Percentiles rank a stretch among this genome's conserved stretches.
These are phyloP conservation scores for Erynnis tages DNA, from an alignment of 2,888 invertebrate species.

Conservation along the genomic window DNA sequence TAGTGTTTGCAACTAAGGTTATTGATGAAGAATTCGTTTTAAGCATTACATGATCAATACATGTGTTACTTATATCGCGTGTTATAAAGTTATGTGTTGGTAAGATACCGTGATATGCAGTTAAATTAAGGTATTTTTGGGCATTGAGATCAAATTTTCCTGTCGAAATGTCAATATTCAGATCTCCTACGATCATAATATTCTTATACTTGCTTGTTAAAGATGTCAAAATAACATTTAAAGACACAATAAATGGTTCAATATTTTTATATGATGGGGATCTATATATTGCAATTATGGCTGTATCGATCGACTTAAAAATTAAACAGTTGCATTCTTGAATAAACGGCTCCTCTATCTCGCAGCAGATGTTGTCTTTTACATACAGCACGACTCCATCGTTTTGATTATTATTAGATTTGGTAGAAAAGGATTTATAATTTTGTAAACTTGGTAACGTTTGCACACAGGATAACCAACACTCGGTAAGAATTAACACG, in stretches of 20 bases:
- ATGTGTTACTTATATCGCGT: neutral
- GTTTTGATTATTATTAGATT: neutral
- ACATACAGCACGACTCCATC: neutral
- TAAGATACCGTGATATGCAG: neutral
- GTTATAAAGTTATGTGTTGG: neutral
- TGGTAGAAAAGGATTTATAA: neutral
- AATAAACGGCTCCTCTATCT: neutral
- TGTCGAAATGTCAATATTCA: neutral
- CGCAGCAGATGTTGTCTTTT: neutral
- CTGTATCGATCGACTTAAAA: neutral
- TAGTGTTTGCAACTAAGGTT: neutral
- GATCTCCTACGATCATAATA: neutral
- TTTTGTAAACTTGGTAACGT: neutral
- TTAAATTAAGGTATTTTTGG: neutral
- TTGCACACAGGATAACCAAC: neutral
- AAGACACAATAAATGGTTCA: neutral
- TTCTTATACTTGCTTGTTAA: neutral
- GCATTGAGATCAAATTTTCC: neutral
- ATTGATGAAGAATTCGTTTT: neutral
- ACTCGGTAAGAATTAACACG: neutral
- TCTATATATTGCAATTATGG: neutral
- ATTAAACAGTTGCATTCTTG: neutral
- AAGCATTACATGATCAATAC: neutral
- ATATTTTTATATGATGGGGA: neutral
- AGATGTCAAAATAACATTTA: neutral